A percentile compares a stretch with the other conserved stretches of the same genome.
These are phyloP conservation scores for Trachelus iudaicus DNA, from an alignment of 2,888 invertebrate species.

Conservation along the genomic window DNA sequence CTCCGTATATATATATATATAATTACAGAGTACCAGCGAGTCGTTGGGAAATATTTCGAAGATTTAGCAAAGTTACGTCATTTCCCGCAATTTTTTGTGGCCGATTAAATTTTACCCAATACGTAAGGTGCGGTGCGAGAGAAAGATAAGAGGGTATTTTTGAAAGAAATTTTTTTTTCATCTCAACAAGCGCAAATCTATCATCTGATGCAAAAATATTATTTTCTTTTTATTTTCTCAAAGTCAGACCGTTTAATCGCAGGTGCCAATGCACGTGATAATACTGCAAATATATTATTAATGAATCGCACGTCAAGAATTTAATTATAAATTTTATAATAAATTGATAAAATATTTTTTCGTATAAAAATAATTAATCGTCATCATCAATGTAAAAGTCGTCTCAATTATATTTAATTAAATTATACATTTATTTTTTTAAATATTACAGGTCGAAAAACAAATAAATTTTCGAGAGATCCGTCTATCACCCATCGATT, in stretches of 20 bases:
- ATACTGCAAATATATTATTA: background rate
- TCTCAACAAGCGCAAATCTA: too few species aligned
- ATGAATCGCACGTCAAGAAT: background rate
- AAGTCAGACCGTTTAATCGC: background rate
- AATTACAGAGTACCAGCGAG: background rate
- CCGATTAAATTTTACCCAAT: too few species aligned
- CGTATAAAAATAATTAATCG: background rate
- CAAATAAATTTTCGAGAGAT: background rate
- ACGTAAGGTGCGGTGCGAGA: background rate
- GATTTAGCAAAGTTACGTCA: background rate
- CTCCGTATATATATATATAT: background rate
- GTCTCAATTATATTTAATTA: background rate
- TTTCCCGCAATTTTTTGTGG: background rate
- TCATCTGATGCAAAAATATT: background rate
- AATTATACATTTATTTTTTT: background rate
- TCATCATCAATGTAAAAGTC: background rate
- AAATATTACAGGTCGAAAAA: background rate
- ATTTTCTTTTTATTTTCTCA: background rate
- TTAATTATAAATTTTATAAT: background rate
- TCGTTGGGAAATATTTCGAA: background rate
- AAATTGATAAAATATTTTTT: background rate
- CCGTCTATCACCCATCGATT: background rate
- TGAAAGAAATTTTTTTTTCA: background rate
- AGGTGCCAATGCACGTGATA: background rate
- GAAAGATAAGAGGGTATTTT: background rate